These are phyloP conservation scores for Catalaphyllia jardinei DNA, from an alignment of 64 coral and sea anemone genomes.

Conservation along the genomic window DNA sequence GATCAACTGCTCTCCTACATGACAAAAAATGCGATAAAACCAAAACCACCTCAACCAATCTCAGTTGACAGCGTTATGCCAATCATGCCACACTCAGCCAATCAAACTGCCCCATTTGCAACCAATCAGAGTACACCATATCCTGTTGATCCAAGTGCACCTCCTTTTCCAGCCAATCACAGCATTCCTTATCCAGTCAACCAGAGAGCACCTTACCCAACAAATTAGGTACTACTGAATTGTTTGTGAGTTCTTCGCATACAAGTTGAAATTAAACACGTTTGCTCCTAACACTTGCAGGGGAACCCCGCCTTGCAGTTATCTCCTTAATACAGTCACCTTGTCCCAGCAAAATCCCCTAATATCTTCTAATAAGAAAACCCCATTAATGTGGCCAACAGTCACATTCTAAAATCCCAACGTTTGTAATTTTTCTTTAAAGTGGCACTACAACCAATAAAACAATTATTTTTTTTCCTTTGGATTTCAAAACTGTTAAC, in stretches of 20 bases:
- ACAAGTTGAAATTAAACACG: too few species aligned
- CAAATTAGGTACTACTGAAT: neutral
- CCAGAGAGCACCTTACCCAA: conserved; percentile 22
- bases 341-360: too few species aligned
- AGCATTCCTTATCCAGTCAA: conserved; percentile 40
- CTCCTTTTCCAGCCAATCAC: conserved; percentile 33
- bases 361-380: too few species aligned
- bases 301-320: too few species aligned
- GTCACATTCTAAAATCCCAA: too few species aligned
- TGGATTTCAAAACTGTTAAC: too few species aligned
- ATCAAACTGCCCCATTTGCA: conserved; percentile 55
- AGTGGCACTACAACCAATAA: too few species aligned
- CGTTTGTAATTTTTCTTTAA: too few species aligned
- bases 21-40: conserved; percentile 61
- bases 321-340: too few species aligned
- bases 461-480: too few species aligned
- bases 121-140: conserved; percentile 53
- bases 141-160: conserved; percentile 35
- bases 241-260: neutral
- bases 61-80: conserved; percentile 21
- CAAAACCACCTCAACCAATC: conserved; percentile 52
- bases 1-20: conserved; percentile 80
- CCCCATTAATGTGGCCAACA: too few species aligned
- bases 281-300: too few species aligned
- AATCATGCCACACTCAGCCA: conserved; percentile 27